Base-by-base conservation (phyloP, 2,888 invertebrate genomes). In the Sympetrum striolatum region DNA sequence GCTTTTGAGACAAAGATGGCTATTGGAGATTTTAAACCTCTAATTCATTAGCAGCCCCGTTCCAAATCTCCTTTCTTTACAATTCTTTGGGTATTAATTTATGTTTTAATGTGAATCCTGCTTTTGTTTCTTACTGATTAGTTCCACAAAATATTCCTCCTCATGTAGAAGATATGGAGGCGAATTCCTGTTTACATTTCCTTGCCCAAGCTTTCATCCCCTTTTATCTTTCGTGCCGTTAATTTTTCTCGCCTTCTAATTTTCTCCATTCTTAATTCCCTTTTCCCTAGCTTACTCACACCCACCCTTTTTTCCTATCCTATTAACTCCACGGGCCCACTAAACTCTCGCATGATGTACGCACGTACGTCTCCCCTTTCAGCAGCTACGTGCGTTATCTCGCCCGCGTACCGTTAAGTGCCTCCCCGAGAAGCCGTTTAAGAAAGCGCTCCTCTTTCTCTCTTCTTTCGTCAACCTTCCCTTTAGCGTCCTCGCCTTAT, bases 381-480 rank as follows among this genome's bases (percentile, higher is more conserved):
- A 35, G 35, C 86, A 35, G 64, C 86, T 86, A 37, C 86, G 86
- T 86, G 86, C 86, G 86, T 86, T 86, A 86, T 86, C 86, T 86
- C 64, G 86, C 60, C 86, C 58, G 60, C 64, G 39, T 60, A 58
- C 82, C 82, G 82, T 82, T 82, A 86, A 86, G 86, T 64, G n/a
- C 60, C 60, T 37, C 31, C 60, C 37, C 35, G 22, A 35, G 14
- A n/a, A 64, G 86, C 82, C 58, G 82, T 82, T 86, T 86, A 86
- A 64, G 86, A 86, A 86, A 64, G 10, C 18, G 25, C 60, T 5
- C 31, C 60, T 39, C 58, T 58, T 35, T 8, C 0, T 44, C 22
- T 80, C 22, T 44, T 80, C 80, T 35, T 80, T 35, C 35, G 35
- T 80, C 80, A 14, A 25, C 82, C 44, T 86, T 37, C 60, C 35